phyloP scores from a whole-genome alignment of 2,113 vertebrate genomes.

The Psittacus erithacus region DNA sequence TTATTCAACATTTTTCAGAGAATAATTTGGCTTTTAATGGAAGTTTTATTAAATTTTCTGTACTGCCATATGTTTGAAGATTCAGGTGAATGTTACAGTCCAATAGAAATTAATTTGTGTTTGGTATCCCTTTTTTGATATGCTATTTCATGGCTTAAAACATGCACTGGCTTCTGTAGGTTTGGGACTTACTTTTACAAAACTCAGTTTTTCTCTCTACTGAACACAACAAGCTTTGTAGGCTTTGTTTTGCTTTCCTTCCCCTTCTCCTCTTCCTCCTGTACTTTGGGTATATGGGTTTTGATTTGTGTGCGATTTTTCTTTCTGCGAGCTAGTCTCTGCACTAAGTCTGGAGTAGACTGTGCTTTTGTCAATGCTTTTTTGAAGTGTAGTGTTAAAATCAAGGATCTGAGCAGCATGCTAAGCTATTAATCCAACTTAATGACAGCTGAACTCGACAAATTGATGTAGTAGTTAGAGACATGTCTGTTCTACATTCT shows the following conservation, averaged over 20 bases:
- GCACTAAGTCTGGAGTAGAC: background rate
- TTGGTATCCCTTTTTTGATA: background rate
- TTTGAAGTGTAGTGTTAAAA: background rate
- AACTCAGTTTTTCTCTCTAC: constrained; percentile 4
- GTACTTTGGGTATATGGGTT: background rate
- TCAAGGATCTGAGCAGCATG: background rate
- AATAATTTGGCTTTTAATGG: background rate
- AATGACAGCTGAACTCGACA: background rate
- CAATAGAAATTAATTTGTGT: background rate
- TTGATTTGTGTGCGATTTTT: background rate
- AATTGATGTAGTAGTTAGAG: background rate
- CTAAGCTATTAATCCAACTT: background rate
- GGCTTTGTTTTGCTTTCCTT: constrained; percentile 20
- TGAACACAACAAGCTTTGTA: background rate
- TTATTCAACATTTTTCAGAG: background rate
- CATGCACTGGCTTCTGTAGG: background rate
- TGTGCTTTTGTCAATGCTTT: background rate
- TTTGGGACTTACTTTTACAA: background rate
- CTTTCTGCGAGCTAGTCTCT: background rate
- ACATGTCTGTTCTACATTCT: background rate
- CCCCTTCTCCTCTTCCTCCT: background rate
- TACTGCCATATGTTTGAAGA: background rate
- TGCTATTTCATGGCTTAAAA: background rate
- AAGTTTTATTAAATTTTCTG: background rate
- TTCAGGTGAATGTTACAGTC: background rate